These are phyloP conservation scores for Harpagoxenus sublaevis DNA, from an alignment of 2,888 invertebrate genomes.

Conservation along the genomic window DNA sequence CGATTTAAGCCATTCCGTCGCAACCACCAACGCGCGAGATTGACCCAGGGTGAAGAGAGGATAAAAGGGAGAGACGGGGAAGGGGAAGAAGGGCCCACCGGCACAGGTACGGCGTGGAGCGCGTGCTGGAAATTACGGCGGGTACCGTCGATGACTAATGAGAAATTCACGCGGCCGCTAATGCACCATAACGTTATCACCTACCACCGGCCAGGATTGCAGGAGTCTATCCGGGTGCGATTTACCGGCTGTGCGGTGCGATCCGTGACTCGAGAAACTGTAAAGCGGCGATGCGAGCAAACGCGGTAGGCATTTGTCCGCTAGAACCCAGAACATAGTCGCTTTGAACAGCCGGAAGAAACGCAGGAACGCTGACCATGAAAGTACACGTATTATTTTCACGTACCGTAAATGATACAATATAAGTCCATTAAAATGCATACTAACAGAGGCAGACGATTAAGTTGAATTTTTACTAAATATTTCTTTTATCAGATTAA, in stretches of 20 bases:
- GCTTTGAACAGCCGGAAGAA: conserved; percentile 38
- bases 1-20: conserved; percentile 64
- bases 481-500: neutral
- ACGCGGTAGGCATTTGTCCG: conserved; percentile 64
- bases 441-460: neutral
- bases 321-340: conserved; percentile 8
- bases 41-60: neutral
- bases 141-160: conserved; percentile 76
- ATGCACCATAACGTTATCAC: conserved; percentile 78
- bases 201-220: conserved; percentile 58
- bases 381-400: neutral
- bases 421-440: neutral
- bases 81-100: neutral
- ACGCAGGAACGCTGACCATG: conserved; percentile 18
- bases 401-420: neutral
- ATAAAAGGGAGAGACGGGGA: neutral
- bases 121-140: conserved; percentile 75
- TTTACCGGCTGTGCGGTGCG: conserved; percentile 62
- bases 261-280: conserved; percentile 55
- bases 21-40: conserved; percentile 12
- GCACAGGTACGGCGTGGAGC: conserved; percentile 49
- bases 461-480: neutral
- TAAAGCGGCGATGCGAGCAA: conserved; percentile 58
- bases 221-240: conserved; percentile 66
- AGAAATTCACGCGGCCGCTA: conserved; percentile 75